phyloP scores from a whole-genome alignment of 2,797 vertebrate species.

The Lepus oiostolus region DNA sequence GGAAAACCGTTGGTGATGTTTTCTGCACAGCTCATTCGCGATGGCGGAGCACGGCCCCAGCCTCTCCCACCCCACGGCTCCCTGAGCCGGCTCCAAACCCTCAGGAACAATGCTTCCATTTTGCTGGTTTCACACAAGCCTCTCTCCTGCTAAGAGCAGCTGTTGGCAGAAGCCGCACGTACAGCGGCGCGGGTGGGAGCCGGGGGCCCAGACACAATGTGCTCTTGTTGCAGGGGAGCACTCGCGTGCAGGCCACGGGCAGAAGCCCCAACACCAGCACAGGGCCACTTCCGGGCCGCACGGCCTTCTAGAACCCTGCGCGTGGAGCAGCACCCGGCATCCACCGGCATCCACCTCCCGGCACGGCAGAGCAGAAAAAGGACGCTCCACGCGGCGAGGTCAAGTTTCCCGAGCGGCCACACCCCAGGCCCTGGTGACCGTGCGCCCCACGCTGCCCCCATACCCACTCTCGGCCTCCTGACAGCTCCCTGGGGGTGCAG shows the following conservation, averaged over 20 bases:
- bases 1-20: neutral
- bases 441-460: neutral
- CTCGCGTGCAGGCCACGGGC: constrained; percentile 55
- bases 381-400: neutral
- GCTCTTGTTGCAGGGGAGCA: constrained; percentile 83
- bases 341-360: neutral
- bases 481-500: neutral
- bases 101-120: constrained; percentile 86
- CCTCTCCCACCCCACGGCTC: constrained; percentile 42
- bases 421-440: neutral
- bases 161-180: constrained; percentile 88
- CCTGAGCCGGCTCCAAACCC: constrained; percentile 69
- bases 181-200: constrained; percentile 83
- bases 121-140: constrained; percentile 81
- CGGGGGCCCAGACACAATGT: constrained; percentile 83
- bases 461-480: neutral
- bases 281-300: constrained; percentile 46
- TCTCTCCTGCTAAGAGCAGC: constrained; percentile 86
- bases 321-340: neutral
- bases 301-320: constrained; percentile 37
- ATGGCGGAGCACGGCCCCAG: constrained; percentile 64
- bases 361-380: neutral
- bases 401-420: neutral
- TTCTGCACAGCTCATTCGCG: constrained; percentile 63
- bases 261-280: neutral